Evolutionary conservation across 1,140 invertebrate genomes (phyloP).

Genomic region (Solenopsis fugax): DNA sequence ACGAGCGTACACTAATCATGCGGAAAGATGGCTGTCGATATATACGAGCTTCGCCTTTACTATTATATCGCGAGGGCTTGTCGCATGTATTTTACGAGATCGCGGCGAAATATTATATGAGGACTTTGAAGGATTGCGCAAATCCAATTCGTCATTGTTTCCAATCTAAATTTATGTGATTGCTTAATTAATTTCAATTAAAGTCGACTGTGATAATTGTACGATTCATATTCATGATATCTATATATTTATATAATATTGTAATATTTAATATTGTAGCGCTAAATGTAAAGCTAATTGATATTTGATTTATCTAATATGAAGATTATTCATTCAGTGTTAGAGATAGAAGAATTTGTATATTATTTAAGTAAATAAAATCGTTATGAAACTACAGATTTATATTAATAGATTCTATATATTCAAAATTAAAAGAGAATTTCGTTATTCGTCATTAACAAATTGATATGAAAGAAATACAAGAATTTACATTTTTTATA

Average conservation of each 20-base stretch:
- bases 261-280: background rate
- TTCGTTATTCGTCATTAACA: background rate
- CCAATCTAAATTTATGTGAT: background rate
- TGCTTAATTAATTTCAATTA: slow-evolving; percentile 5
- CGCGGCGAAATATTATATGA: background rate
- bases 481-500: background rate
- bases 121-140: background rate
- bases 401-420: background rate
- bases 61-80: background rate
- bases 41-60: slow-evolving; percentile 28
- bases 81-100: background rate
- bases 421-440: background rate
- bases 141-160: background rate
- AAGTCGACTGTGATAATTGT: background rate
- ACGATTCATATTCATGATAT: background rate
- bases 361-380: background rate
- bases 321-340: background rate
- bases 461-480: background rate
- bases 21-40: slow-evolving; percentile 44
- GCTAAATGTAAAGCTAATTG: slow-evolving; percentile 3
- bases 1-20: slow-evolving; percentile 21
- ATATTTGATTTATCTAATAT: slow-evolving; percentile 9
- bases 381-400: background rate
- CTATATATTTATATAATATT: background rate
- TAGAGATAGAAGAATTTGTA: background rate